phyloP scores from a whole-genome alignment of 30 jellyfish, hydroid and myxozoan genomes.

The Hydractinia symbiolongicarpus region DNA sequence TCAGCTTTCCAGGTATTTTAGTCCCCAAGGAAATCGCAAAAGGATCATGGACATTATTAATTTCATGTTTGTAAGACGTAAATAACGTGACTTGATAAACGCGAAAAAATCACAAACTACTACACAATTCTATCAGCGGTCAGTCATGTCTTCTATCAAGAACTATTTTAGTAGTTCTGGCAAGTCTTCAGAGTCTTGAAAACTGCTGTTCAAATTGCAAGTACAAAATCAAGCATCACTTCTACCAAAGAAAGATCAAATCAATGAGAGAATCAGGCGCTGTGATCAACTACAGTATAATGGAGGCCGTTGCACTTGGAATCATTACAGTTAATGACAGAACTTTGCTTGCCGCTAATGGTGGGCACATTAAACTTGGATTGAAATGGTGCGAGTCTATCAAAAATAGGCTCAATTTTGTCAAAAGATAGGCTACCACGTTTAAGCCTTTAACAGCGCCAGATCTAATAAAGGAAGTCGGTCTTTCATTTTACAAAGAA shows the following conservation, averaged over 20 bases:
- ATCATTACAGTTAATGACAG: too few species aligned
- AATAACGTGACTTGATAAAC: conserved; percentile 5
- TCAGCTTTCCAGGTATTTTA: conserved; percentile 13
- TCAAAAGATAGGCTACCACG: not conserved
- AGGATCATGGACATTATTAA: conserved; percentile 4
- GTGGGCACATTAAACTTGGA: too few species aligned
- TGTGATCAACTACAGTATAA: too few species aligned
- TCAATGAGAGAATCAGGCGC: too few species aligned
- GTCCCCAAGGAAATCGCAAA: conserved; percentile 19
- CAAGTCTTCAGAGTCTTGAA: conserved; percentile 9
- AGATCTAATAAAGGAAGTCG: not conserved
- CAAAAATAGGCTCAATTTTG: not conserved
- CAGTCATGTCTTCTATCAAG: conserved; percentile 11
- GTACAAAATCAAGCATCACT: conserved; percentile 7
- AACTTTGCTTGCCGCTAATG: too few species aligned
- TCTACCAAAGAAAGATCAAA: too few species aligned
- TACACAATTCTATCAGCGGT: conserved; percentile 8
- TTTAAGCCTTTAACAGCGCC: not conserved
- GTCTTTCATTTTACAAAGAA: not conserved
- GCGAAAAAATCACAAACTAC: conserved; percentile 9
- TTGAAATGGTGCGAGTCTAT: not conserved
- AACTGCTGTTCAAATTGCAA: conserved; percentile 9
- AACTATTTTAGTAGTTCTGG: conserved; percentile 8
- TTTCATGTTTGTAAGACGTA: not conserved
- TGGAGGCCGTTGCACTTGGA: too few species aligned